Percentiles rank a stretch among this genome's conserved stretches.
Conservation (phyloP, 2,888 invertebrate species). For the Plagodis pulveraria region DNA sequence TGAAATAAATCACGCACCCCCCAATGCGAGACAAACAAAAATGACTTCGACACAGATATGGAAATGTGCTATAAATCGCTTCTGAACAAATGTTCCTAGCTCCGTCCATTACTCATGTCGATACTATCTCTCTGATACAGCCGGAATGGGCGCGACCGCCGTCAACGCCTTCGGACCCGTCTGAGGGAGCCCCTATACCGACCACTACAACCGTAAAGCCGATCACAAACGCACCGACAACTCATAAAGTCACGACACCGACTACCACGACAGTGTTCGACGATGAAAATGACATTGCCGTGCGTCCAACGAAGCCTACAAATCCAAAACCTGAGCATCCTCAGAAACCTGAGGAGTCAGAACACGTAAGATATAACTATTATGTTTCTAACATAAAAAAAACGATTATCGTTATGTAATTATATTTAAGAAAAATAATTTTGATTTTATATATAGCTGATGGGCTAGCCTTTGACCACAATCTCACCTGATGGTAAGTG, state of each 20-base stretch:
- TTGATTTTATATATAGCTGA: no score
- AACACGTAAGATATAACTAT: conserved; percentile 46
- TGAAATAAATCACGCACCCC: conserved; percentile 39
- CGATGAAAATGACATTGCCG: conserved; percentile 42
- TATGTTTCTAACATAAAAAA: no score
- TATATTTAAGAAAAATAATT: no score
- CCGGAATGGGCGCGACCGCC: conserved; percentile 94
- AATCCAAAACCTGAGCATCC: conserved; percentile 30
- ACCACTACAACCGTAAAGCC: conserved; percentile 51
- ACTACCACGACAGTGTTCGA: conserved; percentile 34
- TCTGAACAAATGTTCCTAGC: conserved; percentile 48
- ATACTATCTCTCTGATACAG: conserved; percentile 69
- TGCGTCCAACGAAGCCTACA: not conserved
- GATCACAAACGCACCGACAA: conserved; percentile 44
- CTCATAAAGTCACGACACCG: conserved; percentile 45
- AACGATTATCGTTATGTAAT: no score
- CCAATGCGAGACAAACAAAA: conserved; percentile 39
- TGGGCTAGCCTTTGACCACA: no score
- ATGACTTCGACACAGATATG: conserved; percentile 42
- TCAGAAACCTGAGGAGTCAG: conserved; percentile 49
- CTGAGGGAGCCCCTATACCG: conserved; percentile 73
- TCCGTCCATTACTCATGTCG: conserved; percentile 52
- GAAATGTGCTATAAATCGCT: conserved; percentile 50
- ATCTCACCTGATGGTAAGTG: no score
- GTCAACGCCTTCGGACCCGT: conserved; percentile 86